Conservation (phyloP, 2,888 invertebrate genomes). For the Chorisops tibialis region DNA sequence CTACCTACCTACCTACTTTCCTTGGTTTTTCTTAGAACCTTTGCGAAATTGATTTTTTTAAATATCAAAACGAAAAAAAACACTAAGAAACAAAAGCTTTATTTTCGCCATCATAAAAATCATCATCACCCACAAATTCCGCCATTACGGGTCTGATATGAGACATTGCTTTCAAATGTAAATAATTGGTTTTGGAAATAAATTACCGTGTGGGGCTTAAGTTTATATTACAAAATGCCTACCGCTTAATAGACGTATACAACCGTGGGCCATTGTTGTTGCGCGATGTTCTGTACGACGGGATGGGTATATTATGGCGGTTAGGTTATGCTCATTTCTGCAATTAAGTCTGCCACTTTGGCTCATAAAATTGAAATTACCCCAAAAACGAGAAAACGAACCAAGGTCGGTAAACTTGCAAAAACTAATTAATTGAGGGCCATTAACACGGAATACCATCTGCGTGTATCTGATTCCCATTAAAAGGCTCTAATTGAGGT, state of each 20-base stretch:
- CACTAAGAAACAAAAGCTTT: too few relatives aligned
- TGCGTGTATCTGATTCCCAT: conserved; percentile 34
- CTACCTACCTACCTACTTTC: too few relatives aligned
- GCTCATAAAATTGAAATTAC: conserved; percentile 33
- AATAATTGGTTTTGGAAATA: conserved; percentile 5
- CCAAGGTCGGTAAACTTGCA: conserved; percentile 28
- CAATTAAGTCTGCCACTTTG: conserved; percentile 31
- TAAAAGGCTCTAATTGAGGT: conserved; percentile 32
- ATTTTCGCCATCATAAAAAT: too few relatives aligned
- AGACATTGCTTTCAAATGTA: conserved; percentile 5
- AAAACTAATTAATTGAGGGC: conserved; percentile 33
- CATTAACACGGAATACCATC: conserved; percentile 33
- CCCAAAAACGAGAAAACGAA: conserved; percentile 17
- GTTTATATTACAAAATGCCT: too few relatives aligned
- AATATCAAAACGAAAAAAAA: too few relatives aligned
- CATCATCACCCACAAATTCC: too few relatives aligned
- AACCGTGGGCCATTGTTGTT: too few relatives aligned
- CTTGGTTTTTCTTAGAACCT: too few relatives aligned
- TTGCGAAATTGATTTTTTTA: too few relatives aligned
- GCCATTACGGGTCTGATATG: background rate
- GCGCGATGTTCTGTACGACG: background rate
- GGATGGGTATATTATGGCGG: background rate
- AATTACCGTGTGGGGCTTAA: conserved; percentile 2
- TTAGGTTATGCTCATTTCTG: conserved; percentile 24
- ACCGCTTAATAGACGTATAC: too few relatives aligned